phyloP scores from a whole-genome alignment of 1,140 invertebrate species.

The Leptinotarsa defecta region DNA sequence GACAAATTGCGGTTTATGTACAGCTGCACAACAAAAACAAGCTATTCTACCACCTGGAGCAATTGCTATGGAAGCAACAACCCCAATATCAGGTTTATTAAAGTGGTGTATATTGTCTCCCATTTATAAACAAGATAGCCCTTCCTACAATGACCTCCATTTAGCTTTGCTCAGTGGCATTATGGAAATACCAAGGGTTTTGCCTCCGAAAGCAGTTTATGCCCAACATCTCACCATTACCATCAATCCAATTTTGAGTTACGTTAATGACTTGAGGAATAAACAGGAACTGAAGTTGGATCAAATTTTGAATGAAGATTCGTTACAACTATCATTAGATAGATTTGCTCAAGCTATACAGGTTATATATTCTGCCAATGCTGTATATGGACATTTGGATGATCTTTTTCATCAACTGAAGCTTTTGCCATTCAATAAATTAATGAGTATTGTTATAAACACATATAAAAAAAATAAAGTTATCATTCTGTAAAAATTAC shows the following conservation, averaged over 20 bases:
- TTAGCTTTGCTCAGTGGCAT: slow-evolving; percentile 67
- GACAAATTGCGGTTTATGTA: slow-evolving; percentile 69
- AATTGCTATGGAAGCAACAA: slow-evolving; percentile 80
- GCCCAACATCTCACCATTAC: slow-evolving; percentile 63
- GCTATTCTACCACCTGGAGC: slow-evolving; percentile 73
- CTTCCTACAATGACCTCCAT: slow-evolving; percentile 67
- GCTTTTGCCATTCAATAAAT: slow-evolving; percentile 63
- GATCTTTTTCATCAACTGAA: slow-evolving; percentile 63
- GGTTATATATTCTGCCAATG: slow-evolving; percentile 71
- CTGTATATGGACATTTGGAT: slow-evolving; percentile 75
- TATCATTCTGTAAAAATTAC: slow-evolving; percentile 19
- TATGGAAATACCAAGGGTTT: slow-evolving; percentile 59
- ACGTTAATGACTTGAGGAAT: slow-evolving; percentile 58
- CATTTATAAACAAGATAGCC: slow-evolving; percentile 57
- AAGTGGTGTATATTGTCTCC: slow-evolving; percentile 72
- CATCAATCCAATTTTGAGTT: slow-evolving; percentile 45
- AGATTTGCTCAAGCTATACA: slow-evolving; percentile 78
- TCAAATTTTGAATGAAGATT: slow-evolving; percentile 41
- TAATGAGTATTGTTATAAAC: slow-evolving; percentile 65
- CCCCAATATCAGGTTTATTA: slow-evolving; percentile 78
- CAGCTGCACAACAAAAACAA: slow-evolving; percentile 71
- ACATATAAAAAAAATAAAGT: slow-evolving; percentile 58
- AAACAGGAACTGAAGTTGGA: slow-evolving; percentile 48
- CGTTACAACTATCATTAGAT: slow-evolving; percentile 66
- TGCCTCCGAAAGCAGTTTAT: slow-evolving; percentile 62